A percentile compares a stretch with the other conserved stretches of the same genome.
Evolutionary conservation across 1,140 invertebrate species (phyloP).

Genomic region (Paracyclopina nana): DNA sequence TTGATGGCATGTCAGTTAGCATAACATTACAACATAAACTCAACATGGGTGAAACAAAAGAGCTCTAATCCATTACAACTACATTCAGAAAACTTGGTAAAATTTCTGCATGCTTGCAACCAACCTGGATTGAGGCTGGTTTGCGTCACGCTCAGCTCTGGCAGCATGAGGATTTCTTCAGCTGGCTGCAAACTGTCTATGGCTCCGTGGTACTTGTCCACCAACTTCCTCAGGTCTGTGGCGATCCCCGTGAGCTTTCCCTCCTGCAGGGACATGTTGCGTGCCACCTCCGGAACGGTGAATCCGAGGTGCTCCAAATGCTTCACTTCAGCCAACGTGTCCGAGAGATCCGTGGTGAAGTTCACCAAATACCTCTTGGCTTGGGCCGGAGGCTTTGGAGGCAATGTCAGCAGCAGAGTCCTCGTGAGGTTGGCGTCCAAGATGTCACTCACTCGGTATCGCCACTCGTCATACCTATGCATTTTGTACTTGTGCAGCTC

Average conservation of each 20-base stretch:
- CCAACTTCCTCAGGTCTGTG: neutral
- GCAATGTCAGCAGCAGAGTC: neutral
- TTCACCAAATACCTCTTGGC: constrained; percentile 28
- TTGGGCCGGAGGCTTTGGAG: neutral
- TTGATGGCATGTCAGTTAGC: too few species aligned
- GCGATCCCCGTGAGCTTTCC: constrained; percentile 35
- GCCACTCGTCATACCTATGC: constrained; percentile 39
- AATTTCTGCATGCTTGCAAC: too few species aligned
- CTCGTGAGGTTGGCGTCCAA: constrained; percentile 21
- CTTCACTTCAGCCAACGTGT: constrained; percentile 50
- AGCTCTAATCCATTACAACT: too few species aligned
- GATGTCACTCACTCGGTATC: constrained; percentile 32
- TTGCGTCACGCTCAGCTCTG: constrained; percentile 10
- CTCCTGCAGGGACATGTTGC: constrained; percentile 45
- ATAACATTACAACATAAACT: too few species aligned
- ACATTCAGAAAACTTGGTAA: too few species aligned
- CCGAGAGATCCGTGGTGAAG: constrained; percentile 41
- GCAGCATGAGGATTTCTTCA: neutral
- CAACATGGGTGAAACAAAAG: too few species aligned
- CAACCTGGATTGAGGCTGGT: constrained; percentile 49
- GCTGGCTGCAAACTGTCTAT: neutral
- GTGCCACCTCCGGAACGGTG: constrained; percentile 40
- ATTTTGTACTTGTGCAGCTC: constrained; percentile 50
- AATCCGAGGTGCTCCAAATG: constrained; percentile 51
- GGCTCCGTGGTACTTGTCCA: neutral